These are phyloP conservation scores for Ardeotis arabs DNA, from an alignment of 2,113 vertebrate species.

Conservation along the genomic window DNA sequence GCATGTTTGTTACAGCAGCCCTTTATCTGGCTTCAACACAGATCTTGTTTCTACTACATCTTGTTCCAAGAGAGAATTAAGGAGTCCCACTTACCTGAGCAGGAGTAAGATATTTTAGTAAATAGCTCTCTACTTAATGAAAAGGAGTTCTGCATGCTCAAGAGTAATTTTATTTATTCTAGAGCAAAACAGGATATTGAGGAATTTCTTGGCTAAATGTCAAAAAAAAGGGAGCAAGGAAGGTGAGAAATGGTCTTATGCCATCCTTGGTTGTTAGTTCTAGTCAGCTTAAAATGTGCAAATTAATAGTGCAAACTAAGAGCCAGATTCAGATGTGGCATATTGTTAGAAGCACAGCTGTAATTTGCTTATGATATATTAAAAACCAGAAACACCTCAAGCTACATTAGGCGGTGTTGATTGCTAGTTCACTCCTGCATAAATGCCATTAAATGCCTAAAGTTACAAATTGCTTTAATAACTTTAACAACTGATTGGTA, in stretches of 20 bases:
- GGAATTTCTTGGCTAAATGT: not conserved
- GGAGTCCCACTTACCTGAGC: not conserved
- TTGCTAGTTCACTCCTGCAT: slow-evolving; percentile 15
- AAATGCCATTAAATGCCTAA: slow-evolving; percentile 19
- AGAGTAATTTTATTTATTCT: not conserved
- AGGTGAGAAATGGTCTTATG: not conserved
- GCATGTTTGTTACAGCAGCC: not conserved
- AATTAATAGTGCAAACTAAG: not conserved
- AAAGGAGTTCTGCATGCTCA: not conserved
- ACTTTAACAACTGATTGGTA: slow-evolving; percentile 34
- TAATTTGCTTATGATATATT: not conserved
- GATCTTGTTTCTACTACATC: not conserved
- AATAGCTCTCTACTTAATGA: not conserved
- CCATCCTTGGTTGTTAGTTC: not conserved
- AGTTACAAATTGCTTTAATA: slow-evolving; percentile 54
- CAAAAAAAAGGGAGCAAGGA: not conserved
- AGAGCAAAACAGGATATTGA: not conserved
- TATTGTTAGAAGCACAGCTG: not conserved
- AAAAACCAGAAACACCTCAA: slow-evolving; percentile 9
- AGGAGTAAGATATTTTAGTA: not conserved
- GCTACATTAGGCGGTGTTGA: slow-evolving; percentile 3
- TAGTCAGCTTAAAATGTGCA: not conserved
- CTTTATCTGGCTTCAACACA: not conserved
- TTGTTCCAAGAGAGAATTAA: not conserved
- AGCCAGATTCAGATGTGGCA: not conserved